phyloP scores from a whole-genome alignment of 2,113 vertebrate species.

The Plectropomus leopardus region DNA sequence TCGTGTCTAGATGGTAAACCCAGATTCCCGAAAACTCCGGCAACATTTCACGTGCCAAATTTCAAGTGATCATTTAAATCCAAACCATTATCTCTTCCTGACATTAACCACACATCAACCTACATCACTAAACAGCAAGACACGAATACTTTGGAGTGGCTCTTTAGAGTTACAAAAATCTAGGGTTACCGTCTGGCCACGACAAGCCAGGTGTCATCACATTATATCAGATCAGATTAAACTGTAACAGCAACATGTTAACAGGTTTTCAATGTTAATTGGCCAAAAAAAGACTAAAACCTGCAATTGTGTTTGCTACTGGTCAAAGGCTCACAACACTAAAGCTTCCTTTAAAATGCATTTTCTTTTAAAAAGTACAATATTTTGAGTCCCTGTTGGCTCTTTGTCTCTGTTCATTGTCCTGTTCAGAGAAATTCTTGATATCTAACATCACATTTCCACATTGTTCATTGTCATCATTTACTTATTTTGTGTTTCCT shows the following conservation, averaged over 20 bases:
- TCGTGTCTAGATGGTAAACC: too few relatives aligned
- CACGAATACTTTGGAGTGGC: too few relatives aligned
- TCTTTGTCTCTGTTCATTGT: neutral
- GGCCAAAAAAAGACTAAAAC: too few relatives aligned
- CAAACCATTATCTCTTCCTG: too few relatives aligned
- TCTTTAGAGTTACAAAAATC: too few relatives aligned
- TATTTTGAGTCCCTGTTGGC: neutral
- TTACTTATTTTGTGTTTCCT: neutral
- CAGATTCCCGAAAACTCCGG: too few relatives aligned
- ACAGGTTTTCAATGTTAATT: neutral
- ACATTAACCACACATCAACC: too few relatives aligned
- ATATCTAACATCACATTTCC: neutral
- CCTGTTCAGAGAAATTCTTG: neutral
- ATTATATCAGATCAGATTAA: neutral
- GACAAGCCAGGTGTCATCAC: neutral
- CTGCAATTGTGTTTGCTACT: neutral
- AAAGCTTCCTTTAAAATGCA: neutral
- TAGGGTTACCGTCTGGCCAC: too few relatives aligned
- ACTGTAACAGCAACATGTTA: neutral
- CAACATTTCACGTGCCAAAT: too few relatives aligned
- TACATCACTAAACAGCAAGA: too few relatives aligned
- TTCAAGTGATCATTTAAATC: too few relatives aligned
- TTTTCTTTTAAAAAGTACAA: neutral
- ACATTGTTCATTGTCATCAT: neutral
- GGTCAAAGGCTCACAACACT: neutral